Evolutionary conservation across 1,140 invertebrate genomes (phyloP).

Genomic region (Drosophila triauraria): DNA sequence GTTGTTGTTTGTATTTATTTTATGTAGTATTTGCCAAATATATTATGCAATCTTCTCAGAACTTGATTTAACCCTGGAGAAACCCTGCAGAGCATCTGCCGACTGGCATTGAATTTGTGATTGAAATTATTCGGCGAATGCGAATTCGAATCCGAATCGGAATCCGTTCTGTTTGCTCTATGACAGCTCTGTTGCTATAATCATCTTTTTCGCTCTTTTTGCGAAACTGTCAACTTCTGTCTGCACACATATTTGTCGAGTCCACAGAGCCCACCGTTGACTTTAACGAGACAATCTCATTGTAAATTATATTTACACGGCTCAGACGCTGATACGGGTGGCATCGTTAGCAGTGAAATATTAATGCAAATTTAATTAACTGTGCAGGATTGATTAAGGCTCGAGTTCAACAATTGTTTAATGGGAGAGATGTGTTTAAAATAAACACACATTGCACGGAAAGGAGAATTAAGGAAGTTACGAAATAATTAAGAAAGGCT

Average conservation of each 20-base stretch:
- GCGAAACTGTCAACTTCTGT: constrained; percentile 50
- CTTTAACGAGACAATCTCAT: constrained; percentile 59
- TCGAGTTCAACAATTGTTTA: background rate
- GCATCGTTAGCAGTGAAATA: constrained; percentile 41
- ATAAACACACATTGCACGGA: no score
- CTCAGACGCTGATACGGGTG: constrained; percentile 24
- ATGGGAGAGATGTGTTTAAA: background rate
- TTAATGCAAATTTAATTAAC: constrained; percentile 72
- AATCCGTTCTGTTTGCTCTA: constrained; percentile 40
- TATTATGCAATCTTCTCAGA: constrained; percentile 20
- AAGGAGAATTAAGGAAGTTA: background rate
- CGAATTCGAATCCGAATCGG: constrained; percentile 1
- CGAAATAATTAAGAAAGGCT: background rate
- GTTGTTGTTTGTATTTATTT: constrained; percentile 21
- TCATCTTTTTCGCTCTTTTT: constrained; percentile 40
- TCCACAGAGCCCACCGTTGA: constrained; percentile 50
- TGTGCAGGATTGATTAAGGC: constrained; percentile 23
- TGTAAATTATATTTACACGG: constrained; percentile 53
- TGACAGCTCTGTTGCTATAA: constrained; percentile 26
- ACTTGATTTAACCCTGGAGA: constrained; percentile 6
- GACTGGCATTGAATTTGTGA: constrained; percentile 9
- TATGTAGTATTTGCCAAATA: background rate
- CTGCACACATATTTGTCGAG: constrained; percentile 63
- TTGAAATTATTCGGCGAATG: constrained; percentile 24
- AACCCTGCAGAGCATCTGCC: constrained; percentile 38